Evolutionary conservation across 2,797 vertebrate genomes (phyloP).

Genomic region (Gorsachius magnificus): DNA sequence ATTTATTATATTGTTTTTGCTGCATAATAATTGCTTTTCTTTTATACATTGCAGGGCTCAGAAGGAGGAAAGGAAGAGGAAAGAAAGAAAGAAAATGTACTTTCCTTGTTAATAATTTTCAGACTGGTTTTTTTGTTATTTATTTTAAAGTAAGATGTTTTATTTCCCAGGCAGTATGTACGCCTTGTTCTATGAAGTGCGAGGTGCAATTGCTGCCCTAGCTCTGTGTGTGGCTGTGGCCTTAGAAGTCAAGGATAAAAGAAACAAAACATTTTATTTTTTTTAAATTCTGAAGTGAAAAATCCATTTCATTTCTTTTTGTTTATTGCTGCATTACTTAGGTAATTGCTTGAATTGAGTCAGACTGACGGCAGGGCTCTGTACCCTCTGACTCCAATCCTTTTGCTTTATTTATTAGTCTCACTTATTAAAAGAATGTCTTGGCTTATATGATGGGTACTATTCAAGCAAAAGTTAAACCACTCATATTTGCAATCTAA

Average conservation of each 20-base stretch:
- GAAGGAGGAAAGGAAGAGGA: background rate
- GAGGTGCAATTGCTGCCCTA: slow-evolving; percentile 30
- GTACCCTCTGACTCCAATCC: slow-evolving; percentile 24
- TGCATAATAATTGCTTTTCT: background rate
- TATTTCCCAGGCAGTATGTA: slow-evolving; percentile 44
- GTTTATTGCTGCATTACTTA: slow-evolving; percentile 58
- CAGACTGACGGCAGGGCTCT: slow-evolving; percentile 32
- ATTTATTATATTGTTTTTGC: background rate
- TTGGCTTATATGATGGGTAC: slow-evolving; percentile 17
- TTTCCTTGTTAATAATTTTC: slow-evolving; percentile 66
- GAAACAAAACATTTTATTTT: slow-evolving; percentile 40
- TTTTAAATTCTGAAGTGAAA: slow-evolving; percentile 41
- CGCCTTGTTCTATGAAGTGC: slow-evolving; percentile 7
- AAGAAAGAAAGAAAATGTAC: slow-evolving; percentile 11
- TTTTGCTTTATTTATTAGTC: slow-evolving; percentile 52
- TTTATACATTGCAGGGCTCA: background rate
- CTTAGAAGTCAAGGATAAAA: slow-evolving; percentile 37
- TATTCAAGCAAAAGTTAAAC: slow-evolving; percentile 33
- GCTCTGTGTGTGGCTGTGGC: slow-evolving; percentile 45
- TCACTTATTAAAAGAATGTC: slow-evolving; percentile 45
- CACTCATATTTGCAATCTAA: slow-evolving; percentile 18
- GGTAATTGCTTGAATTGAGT: slow-evolving; percentile 52
- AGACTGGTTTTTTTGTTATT: slow-evolving; percentile 25
- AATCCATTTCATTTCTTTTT: slow-evolving; percentile 57
- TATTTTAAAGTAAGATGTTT: slow-evolving; percentile 68